Evolutionary conservation across 2,888 invertebrate genomes (phyloP).

Genomic region (Platycheirus rosarum): DNA sequence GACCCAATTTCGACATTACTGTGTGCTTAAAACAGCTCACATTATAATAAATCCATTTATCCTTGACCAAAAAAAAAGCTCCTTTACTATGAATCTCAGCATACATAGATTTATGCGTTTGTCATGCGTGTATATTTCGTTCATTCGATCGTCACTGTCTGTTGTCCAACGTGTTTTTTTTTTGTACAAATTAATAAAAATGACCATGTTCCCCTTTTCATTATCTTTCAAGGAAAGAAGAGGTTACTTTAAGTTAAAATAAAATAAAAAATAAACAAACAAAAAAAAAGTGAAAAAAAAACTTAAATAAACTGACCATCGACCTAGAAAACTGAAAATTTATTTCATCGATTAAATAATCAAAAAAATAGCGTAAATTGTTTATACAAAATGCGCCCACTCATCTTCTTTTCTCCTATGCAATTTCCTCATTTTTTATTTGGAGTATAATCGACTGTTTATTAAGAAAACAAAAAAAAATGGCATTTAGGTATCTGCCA

Average conservation of each 20-base stretch:
- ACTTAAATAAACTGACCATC: constrained; percentile 64
- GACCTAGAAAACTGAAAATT: constrained; percentile 74
- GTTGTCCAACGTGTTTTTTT: constrained; percentile 19
- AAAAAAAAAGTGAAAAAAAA: constrained; percentile 26
- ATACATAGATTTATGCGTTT: constrained; percentile 61
- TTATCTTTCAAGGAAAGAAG: constrained; percentile 82
- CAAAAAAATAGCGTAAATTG: constrained; percentile 22
- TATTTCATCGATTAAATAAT: constrained; percentile 65
- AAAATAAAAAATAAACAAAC: constrained; percentile 17
- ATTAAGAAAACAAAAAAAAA: constrained; percentile 28
- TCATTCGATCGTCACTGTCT: constrained; percentile 5
- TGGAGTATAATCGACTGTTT: too few relatives aligned
- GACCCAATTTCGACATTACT: constrained; percentile 32
- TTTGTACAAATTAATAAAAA: constrained; percentile 79
- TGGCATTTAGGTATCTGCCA: constrained; percentile 45
- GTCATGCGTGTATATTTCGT: constrained; percentile 37
- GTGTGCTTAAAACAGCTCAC: too few relatives aligned
- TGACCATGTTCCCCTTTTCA: constrained; percentile 81
- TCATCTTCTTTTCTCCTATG: constrained; percentile 10
- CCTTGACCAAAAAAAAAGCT: constrained; percentile 67
- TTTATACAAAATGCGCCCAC: constrained; percentile 29
- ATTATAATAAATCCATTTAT: constrained; percentile 59
- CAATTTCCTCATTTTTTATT: constrained; percentile 45
- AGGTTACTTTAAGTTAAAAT: constrained; percentile 62
- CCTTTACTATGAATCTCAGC: constrained; percentile 57